Conservation (phyloP, 2,888 invertebrate species). For the Pachliopta kotzebuea region DNA sequence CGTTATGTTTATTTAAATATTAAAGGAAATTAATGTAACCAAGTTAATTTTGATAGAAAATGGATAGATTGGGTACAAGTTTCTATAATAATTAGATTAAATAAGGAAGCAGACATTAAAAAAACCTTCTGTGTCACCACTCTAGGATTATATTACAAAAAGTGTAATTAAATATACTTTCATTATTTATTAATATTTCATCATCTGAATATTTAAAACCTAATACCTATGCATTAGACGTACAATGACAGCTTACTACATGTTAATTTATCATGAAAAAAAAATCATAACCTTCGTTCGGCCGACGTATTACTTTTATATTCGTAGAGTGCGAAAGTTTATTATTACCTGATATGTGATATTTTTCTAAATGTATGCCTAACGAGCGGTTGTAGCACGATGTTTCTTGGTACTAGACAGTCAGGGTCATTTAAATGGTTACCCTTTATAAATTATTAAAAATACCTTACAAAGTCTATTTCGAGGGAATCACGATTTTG, state of each 20-base stretch:
- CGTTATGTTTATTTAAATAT: too few relatives aligned
- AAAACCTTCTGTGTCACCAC: too few relatives aligned
- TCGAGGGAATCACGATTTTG: not conserved
- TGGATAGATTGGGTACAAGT: too few relatives aligned
- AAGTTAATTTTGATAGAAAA: too few relatives aligned
- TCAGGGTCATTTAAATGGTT: conserved; percentile 9
- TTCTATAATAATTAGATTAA: too few relatives aligned
- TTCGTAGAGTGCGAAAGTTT: conserved; percentile 16
- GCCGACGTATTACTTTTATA: conserved; percentile 4
- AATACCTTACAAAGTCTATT: not conserved
- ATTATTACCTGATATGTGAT: conserved; percentile 24
- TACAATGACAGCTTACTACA: not conserved
- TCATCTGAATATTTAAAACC: not conserved
- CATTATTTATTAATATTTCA: not conserved
- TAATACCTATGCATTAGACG: not conserved
- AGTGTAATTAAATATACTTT: not conserved
- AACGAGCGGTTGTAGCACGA: conserved; percentile 11
- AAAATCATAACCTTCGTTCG: conserved; percentile 15
- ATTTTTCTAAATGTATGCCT: conserved; percentile 24
- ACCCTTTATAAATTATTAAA: conserved; percentile 25
- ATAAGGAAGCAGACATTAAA: too few relatives aligned
- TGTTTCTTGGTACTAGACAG: conserved; percentile 14
- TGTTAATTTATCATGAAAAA: conserved; percentile 4
- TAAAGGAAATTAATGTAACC: too few relatives aligned
- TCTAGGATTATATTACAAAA: too few relatives aligned